phyloP scores from a whole-genome alignment of 2,797 vertebrate genomes.

The Choloepus didactylus region DNA sequence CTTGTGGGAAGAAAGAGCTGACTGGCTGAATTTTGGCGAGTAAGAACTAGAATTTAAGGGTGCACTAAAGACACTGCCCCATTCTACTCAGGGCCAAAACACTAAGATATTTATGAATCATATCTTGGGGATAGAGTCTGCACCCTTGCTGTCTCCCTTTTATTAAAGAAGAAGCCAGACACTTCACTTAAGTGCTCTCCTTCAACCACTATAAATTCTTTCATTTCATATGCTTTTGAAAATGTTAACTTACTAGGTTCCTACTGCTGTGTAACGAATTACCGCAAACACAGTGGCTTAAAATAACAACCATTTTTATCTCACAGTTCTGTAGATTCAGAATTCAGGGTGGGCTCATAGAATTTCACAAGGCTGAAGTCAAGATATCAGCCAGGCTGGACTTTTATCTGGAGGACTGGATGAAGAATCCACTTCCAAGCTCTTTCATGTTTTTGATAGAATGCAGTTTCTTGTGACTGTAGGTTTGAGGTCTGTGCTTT shows the following conservation, averaged over 20 bases:
- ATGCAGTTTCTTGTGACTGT: not conserved
- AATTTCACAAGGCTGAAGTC: not conserved
- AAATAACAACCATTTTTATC: not conserved
- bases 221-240: constrained; percentile 23
- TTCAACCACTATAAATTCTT: not conserved
- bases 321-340: not conserved
- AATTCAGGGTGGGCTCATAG: not conserved
- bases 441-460: not conserved
- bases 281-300: not conserved
- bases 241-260: not conserved
- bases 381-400: not conserved
- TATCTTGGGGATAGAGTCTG: not conserved
- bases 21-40: not conserved
- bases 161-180: not conserved
- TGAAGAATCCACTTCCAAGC: not conserved
- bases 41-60: not conserved
- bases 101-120: not conserved
- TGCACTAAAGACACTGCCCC: not conserved
- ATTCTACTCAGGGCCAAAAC: not conserved
- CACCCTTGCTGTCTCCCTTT: not conserved
- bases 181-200: not conserved
- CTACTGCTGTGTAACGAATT: not conserved
- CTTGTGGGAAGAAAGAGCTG: not conserved
- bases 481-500: not conserved
- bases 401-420: not conserved